Evolutionary conservation across 2,888 invertebrate species (phyloP), one percentile per base, ranked within the genome.

Genomic region (Resseliella maxima): DNA sequence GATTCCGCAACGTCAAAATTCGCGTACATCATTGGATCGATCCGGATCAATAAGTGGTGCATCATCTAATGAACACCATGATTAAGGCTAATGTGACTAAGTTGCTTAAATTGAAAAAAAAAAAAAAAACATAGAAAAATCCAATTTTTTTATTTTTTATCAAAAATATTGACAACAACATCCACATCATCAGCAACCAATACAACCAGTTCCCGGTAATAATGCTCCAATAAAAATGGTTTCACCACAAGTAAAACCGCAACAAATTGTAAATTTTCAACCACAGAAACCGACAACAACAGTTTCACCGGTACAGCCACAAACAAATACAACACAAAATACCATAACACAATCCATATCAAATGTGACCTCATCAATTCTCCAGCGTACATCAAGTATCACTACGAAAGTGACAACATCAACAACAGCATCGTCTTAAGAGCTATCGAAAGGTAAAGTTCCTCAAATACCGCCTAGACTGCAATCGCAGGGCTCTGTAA

Each of bases 391-490:
- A 15, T 45, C 86, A 31, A 72, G 35, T 27, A 86, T 64, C 81
- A 87, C 83, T 27, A 35, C 89, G 88, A 12, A 88, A 88, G 2
- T 88, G 87, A 12, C 88, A 87, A 1, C 88, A 87, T 8, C 88
- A 88, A 41, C 85, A 87, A 72, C 87, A 81, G 87, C 64, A 64
- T 85, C 88, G n/a, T n/a, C n/a, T n/a, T n/a, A 88, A n/a, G n/a
- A n/a, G n/a, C n/a, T n/a, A 86, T 88, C 88, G n/a, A 87, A 87
- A 86, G 24, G 86, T 24, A 87, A 87, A 86, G 87, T 88, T 85
- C 91, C 91, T 0, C 91, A 91, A 87, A 86, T 91, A 86, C 91
- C 91, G 86, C 91, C 91, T 10, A 90, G 91, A 27, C 88, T 91
- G 6, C 89, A 90, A 36, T 90, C 91, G 2, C 91, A 91, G 72